These are phyloP conservation scores for Plestiodon gilberti DNA, from an alignment of 2,113 vertebrate species.

Conservation along the genomic window DNA sequence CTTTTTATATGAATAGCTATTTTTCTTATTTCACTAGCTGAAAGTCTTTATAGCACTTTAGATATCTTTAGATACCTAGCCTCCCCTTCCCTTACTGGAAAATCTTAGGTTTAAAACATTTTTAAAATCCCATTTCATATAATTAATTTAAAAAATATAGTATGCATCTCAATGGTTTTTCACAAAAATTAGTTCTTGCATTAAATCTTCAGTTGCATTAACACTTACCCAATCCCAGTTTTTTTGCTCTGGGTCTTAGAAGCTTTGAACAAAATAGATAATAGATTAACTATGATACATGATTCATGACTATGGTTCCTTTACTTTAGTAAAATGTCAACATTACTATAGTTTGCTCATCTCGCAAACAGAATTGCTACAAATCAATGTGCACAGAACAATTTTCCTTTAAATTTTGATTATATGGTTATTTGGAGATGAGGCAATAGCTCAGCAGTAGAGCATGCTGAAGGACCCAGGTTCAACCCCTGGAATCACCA, in stretches of 20 bases:
- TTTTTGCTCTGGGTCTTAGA: conserved; percentile 88
- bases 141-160: background rate
- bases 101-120: background rate
- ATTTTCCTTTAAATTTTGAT: background rate
- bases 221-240: conserved; percentile 92
- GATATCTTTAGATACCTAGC: background rate
- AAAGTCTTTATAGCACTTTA: background rate
- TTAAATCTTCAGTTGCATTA: conserved; percentile 4
- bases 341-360: background rate
- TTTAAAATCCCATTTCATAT: background rate
- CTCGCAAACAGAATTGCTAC: background rate
- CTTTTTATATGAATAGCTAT: background rate
- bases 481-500: too few relatives aligned
- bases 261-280: conserved; percentile 74
- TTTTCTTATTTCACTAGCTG: background rate
- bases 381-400: background rate
- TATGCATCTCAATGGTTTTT: too few relatives aligned
- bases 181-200: too few relatives aligned
- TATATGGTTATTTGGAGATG: background rate
- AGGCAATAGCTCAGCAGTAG: too few relatives aligned
- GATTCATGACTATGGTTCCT: background rate
- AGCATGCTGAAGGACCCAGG: too few relatives aligned
- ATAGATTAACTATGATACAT: background rate
- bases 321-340: background rate
- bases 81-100: background rate